phyloP scores from a whole-genome alignment of 2,888 invertebrate species.

The Pardosa pseudoannulata region DNA sequence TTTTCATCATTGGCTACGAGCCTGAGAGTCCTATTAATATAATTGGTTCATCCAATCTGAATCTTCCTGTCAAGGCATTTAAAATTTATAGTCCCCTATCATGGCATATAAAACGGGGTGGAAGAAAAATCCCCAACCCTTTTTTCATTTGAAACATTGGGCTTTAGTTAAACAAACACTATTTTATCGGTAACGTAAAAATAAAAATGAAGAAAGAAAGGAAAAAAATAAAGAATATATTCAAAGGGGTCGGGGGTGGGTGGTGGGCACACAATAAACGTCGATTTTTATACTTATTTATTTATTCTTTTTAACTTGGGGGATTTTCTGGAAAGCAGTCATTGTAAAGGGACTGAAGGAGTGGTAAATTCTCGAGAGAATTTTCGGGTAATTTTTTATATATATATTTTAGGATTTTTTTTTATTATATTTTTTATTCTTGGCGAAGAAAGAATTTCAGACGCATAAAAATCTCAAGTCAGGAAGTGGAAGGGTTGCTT shows the following conservation, averaged over 20 bases:
- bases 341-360: slow-evolving; percentile 41
- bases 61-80: slow-evolving; percentile 47
- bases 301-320: slow-evolving; percentile 62
- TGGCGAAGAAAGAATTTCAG: slow-evolving; percentile 52
- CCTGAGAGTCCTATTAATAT: slow-evolving; percentile 25
- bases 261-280: slow-evolving; percentile 55
- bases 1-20: slow-evolving; percentile 2
- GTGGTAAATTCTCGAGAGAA: slow-evolving; percentile 67
- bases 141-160: slow-evolving; percentile 61
- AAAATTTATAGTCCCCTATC: slow-evolving; percentile 57
- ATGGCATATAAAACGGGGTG: slow-evolving; percentile 17
- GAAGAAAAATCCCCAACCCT: slow-evolving; percentile 5
- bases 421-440: slow-evolving; percentile 40
- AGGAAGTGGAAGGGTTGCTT: slow-evolving; percentile 67
- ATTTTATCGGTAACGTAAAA: slow-evolving; percentile 53
- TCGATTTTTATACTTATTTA: slow-evolving; percentile 60
- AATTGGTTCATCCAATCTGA: slow-evolving; percentile 56
- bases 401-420: slow-evolving; percentile 12
- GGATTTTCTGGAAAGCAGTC: slow-evolving; percentile 48
- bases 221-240: slow-evolving; percentile 32
- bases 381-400: slow-evolving; percentile 56
- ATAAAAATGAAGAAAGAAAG: no score
- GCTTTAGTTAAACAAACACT: slow-evolving; percentile 66
- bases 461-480: slow-evolving; percentile 69
- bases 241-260: slow-evolving; percentile 3